Evolutionary conservation across 2,888 invertebrate genomes (phyloP), one percentile per base, ranked within the genome.

Genomic region (Drosophila ezoana): DNA sequence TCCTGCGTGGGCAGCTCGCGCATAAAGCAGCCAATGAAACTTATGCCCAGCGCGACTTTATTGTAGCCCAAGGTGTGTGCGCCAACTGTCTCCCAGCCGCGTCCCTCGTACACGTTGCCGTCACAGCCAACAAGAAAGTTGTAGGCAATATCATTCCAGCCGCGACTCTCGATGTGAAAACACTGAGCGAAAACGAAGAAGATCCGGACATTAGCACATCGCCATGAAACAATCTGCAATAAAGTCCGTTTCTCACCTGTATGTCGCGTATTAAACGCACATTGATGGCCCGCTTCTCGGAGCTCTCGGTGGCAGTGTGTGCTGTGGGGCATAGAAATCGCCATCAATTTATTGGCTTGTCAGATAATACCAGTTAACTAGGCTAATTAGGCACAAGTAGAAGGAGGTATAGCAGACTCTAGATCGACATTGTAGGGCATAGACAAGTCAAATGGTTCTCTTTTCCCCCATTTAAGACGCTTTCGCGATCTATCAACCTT

Each of bases 91-190:
- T 91, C 91, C 94, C 94, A 94, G 1, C 94, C 94, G 57, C 93
- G 90, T 6, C 94, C 94, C 89, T 94, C 93, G 75, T 94, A 94
- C 1, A 93, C 90, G 44, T 93, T 93, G 20, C 94, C 94, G 86
- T 94, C 94, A 13, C 93, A 93, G 33, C 94, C 94, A 54, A 94
- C 91, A 11, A 94, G 72, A 72, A 94, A 94, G 77, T 94, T 94
- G 72, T 93, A 94, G 0, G 90, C 92, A 23, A 93, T 93, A 68
- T 94, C 94, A 72, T 91, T 91, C 93, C 93, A 93, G 65, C 92
- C 92, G n/a, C 91, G 89, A 51, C 93, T 92, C 75, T 93, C 93
- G 14, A 94, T 92, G 74, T 94, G 94, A 72, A 93, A 93, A 37
- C 92, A 88, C 91, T 92, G 51, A 5, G 0, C 23, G 4, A 8